Percentiles rank a stretch among this genome's conserved stretches.
These are phyloP conservation scores for Tetramorium simillimum DNA, from an alignment of 1,140 invertebrate genomes.

Conservation along the genomic window DNA sequence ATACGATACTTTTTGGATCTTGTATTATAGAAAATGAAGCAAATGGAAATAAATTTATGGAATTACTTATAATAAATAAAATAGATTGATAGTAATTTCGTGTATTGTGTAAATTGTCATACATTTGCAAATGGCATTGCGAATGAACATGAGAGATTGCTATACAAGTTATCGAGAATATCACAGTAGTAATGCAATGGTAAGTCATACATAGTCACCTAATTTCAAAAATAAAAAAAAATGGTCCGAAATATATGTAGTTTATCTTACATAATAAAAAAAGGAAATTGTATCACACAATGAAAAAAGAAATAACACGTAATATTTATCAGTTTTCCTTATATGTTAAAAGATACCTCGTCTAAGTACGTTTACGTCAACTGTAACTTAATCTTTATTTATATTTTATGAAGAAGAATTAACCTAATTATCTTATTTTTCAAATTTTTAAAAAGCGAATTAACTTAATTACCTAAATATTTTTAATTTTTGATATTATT, in stretches of 20 bases:
- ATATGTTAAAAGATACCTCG: background rate
- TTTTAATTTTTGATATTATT: background rate
- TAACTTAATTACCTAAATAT: background rate
- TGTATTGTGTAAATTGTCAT: conserved; percentile 36
- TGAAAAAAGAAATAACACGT: conserved; percentile 1
- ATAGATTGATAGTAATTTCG: conserved; percentile 20
- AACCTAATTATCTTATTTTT: background rate
- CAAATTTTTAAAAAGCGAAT: background rate
- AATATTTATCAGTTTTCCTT: conserved; percentile 8
- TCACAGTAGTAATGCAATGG: conserved; percentile 45
- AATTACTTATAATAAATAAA: conserved; percentile 22
- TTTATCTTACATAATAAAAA: conserved; percentile 4
- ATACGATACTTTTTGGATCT: conserved; percentile 13
- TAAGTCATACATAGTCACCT: background rate
- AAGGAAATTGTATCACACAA: background rate
- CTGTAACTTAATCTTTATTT: background rate
- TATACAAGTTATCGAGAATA: conserved; percentile 45
- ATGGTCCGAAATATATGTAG: background rate
- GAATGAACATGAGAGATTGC: conserved; percentile 23
- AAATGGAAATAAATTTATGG: conserved; percentile 35
- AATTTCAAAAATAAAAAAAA: conserved; percentile 21
- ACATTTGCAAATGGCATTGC: conserved; percentile 21
- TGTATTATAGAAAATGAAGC: conserved; percentile 26
- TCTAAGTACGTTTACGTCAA: background rate
- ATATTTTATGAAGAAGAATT: background rate